These are phyloP conservation scores for Distichodus sexfasciatus DNA, from an alignment of 2,797 vertebrate genomes.

Conservation along the genomic window DNA sequence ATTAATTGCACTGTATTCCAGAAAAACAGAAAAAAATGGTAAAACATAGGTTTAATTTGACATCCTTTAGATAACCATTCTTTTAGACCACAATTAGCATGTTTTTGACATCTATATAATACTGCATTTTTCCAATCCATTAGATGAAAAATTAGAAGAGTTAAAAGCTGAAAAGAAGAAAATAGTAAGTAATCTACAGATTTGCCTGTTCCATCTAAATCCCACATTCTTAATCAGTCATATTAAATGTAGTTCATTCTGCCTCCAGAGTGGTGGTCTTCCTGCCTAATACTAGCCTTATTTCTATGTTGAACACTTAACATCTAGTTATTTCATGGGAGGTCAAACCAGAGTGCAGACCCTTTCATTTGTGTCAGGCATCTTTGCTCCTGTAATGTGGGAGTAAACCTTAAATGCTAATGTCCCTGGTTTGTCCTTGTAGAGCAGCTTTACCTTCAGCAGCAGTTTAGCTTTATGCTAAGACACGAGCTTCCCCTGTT, in stretches of 20 bases:
- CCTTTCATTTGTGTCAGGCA: slow-evolving; percentile 45
- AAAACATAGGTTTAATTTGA: too few species aligned
- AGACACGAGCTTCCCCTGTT: slow-evolving; percentile 42
- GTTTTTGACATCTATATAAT: neutral
- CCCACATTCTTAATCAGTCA: neutral
- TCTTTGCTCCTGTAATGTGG: slow-evolving; percentile 42
- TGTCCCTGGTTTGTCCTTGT: slow-evolving; percentile 34
- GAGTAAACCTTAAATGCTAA: slow-evolving; percentile 47
- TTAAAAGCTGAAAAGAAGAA: slow-evolving; percentile 91
- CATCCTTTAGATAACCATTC: too few species aligned
- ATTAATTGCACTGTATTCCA: slow-evolving; percentile 88
- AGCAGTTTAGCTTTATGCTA: slow-evolving; percentile 27
- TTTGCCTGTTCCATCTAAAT: slow-evolving; percentile 2
- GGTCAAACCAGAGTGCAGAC: slow-evolving; percentile 27
- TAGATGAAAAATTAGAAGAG: slow-evolving; percentile 93
- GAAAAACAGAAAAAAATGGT: slow-evolving; percentile 93
- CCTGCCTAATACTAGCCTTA: neutral
- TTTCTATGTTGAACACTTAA: slow-evolving; percentile 32
- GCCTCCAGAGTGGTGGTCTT: neutral
- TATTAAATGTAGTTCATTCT: slow-evolving; percentile 12
- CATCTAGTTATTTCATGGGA: slow-evolving; percentile 24
- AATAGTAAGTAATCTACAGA: slow-evolving; percentile 84
- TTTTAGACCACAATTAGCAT: too few species aligned
- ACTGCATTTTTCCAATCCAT: slow-evolving; percentile 55
- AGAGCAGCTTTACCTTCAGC: slow-evolving; percentile 27